phyloP scores from a whole-genome alignment of 2,113 vertebrate genomes.

The Triplophysa rosa region DNA sequence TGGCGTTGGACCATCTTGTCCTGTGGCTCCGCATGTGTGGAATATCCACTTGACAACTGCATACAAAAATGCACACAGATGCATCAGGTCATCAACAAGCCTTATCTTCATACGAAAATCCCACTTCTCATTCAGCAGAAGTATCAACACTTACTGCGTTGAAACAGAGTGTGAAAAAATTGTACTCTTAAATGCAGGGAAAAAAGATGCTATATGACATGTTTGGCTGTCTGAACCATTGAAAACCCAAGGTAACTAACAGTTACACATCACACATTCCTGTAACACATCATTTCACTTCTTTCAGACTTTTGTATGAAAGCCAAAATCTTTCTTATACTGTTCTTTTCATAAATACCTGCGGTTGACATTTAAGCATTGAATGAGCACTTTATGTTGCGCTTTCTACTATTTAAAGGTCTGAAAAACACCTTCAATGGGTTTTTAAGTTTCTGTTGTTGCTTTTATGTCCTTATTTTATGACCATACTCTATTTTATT shows the following conservation, averaged over 20 bases:
- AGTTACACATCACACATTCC: too few species aligned
- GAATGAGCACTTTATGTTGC: too few species aligned
- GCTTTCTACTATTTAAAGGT: too few species aligned
- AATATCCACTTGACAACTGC: slow-evolving; percentile 83
- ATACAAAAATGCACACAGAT: slow-evolving; percentile 10
- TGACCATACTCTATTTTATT: too few species aligned
- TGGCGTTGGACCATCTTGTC: slow-evolving; percentile 89
- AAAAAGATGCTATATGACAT: background rate
- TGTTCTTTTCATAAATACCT: too few species aligned
- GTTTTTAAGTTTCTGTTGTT: too few species aligned
- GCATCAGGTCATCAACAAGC: background rate
- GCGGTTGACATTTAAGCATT: too few species aligned
- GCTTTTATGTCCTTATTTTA: too few species aligned
- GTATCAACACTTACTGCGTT: background rate
- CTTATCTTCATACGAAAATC: background rate
- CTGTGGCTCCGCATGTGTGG: slow-evolving; percentile 89
- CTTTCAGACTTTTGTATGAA: too few species aligned
- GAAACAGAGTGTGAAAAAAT: background rate
- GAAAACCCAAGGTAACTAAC: background rate
- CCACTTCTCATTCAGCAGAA: background rate
- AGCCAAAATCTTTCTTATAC: too few species aligned
- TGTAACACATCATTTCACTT: too few species aligned
- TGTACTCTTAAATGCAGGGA: background rate
- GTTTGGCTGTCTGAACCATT: background rate
- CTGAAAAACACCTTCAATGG: too few species aligned